Base-by-base conservation (phyloP, 2,888 invertebrate species). In the Leptarthrus brevirostris region DNA sequence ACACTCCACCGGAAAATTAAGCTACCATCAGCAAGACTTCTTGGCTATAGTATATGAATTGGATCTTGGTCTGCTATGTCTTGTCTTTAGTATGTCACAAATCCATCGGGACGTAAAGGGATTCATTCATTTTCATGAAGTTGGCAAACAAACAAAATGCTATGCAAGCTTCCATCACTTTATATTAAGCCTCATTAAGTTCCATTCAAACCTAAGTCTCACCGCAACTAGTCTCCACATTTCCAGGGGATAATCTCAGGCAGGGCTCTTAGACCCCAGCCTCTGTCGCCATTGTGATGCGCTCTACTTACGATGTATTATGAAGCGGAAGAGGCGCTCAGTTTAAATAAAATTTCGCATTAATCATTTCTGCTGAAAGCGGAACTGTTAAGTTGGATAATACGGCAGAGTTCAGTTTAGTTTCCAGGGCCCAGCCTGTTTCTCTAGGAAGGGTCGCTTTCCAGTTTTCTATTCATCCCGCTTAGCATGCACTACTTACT, bases 101-200 rank as follows among this genome's bases (percentile, higher is more conserved):
- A 58, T 58, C 58, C 58, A 58, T 36, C 20, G 16, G 36, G 58
- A 3, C 2, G 10, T 12, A 10, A 14, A 14, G 24, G 10, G 24
- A 2, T 66, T 66, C 47, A 66, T 66, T 66, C 64, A 66, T 66
- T 66, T 47, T 66, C 64, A 66, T 66, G 47, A 47, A 66, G 64
- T 66, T 66, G 64, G 64, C 47, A 66, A 66, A 66, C 52, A 70
- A 40, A 70, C 53, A 53, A 53, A 70, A 66, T 47, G 64, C 64
- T 66, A 66, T 66, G 64, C 64, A 66, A 66, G 64, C 47, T 66
- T 47, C 64, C 70, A 70, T 70, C 53, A 70, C 53, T 70, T 70
- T 70, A 52, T 70, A 70, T 70, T 70, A 70, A 70, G 70, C 70
- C 70, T 70, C 70, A 70, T 70, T 70, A 70, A 70, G 70, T 70